A percentile compares a stretch with the other conserved stretches of the same genome.
These are phyloP conservation scores for Ophion costatus DNA, from an alignment of 2,888 invertebrate species.

Conservation along the genomic window DNA sequence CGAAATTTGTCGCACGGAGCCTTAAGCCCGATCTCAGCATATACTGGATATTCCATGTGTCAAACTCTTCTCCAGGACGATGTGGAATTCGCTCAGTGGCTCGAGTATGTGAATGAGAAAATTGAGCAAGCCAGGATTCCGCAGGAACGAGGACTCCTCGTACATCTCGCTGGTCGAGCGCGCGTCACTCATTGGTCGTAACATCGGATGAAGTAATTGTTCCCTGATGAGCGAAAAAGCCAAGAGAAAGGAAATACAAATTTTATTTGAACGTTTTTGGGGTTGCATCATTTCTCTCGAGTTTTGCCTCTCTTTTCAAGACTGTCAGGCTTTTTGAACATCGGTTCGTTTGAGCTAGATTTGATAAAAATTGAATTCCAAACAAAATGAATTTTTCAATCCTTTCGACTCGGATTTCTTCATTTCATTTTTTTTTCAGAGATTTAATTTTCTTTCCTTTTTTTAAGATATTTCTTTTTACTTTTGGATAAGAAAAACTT, in stretches of 20 bases:
- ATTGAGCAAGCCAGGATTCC: conserved; percentile 93
- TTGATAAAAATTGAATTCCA: no score
- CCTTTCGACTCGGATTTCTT: no score
- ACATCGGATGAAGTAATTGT: conserved; percentile 94
- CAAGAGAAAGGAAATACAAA: not conserved
- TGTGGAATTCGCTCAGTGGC: conserved; percentile 95
- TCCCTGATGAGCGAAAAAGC: conserved; percentile 86
- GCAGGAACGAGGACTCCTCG: conserved; percentile 97
- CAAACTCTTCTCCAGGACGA: conserved; percentile 93
- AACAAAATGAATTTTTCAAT: no score
- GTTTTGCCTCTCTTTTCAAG: no score
- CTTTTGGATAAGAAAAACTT: no score
- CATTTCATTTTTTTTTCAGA: no score
- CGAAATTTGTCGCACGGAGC: conserved; percentile 19
- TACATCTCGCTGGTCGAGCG: conserved; percentile 97
- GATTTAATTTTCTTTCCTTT: no score
- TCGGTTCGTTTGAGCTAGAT: no score
- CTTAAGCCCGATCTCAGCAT: conserved; percentile 73
- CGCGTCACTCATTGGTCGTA: conserved; percentile 95
- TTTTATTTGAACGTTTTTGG: not conserved
- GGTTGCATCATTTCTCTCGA: not conserved
- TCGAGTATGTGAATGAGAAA: conserved; percentile 96
- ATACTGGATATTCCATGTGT: conserved; percentile 87
- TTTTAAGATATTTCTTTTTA: no score
- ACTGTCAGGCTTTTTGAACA: no score